Conservation (phyloP, 2,888 invertebrate species). For the Pheosia gnoma region DNA sequence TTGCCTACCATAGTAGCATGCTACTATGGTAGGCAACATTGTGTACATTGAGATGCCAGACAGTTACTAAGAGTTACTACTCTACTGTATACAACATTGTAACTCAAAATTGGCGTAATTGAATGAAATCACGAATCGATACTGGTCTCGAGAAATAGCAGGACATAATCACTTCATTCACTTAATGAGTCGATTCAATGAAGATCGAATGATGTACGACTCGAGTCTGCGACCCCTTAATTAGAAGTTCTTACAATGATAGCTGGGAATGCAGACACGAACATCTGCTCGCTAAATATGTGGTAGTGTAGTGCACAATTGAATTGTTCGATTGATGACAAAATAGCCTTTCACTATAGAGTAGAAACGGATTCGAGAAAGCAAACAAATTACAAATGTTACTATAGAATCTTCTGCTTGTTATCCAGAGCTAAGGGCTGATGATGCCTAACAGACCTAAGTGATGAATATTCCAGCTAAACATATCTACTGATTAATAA, state of each 20-base stretch:
- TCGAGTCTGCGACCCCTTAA: not conserved
- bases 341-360: not conserved
- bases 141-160: not conserved
- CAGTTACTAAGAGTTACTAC: not conserved
- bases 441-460: too few relatives aligned
- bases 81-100: not conserved
- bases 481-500: too few relatives aligned
- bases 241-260: not conserved
- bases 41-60: too few relatives aligned
- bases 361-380: not conserved
- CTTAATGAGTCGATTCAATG: constrained; percentile 1
- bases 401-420: too few relatives aligned
- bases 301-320: not conserved
- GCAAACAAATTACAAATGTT: too few relatives aligned
- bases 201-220: not conserved
- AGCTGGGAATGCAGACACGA: not conserved
- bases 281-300: not conserved
- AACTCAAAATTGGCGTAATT: constrained; percentile 1
- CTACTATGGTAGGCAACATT: too few relatives aligned
- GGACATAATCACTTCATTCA: constrained; percentile 5
- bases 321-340: not conserved
- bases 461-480: too few relatives aligned
- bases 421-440: too few relatives aligned
- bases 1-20: too few relatives aligned
- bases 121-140: constrained; percentile 2